Evolutionary conservation across 1,140 invertebrate species (phyloP), one percentile per base, ranked within the genome.

Genomic region (Nylanderia fulva): DNA sequence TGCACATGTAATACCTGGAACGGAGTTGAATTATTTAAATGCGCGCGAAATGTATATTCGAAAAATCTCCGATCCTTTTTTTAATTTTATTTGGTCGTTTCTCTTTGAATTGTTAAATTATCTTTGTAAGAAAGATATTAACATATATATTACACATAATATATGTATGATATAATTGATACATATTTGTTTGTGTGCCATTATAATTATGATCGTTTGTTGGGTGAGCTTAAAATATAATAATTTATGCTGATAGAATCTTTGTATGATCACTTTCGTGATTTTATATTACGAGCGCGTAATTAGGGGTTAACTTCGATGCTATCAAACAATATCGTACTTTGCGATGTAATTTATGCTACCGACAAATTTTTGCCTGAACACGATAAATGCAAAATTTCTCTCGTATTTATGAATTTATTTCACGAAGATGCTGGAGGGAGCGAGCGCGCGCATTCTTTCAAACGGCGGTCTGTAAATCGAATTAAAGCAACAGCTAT

Each of bases 401-500:
- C 2, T 56, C 33, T 24, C 36, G 24, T n/a, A n/a, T 13, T 72
- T 27, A 18, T 71, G 77, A 45, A 68, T 79, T 68, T 48, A 54
- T 48, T 39, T 24, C 63, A 13, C 15, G 15, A 39, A 52, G 45
- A 54, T 48, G 42, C 18, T 24, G 39, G 63, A 33, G 24, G 21
- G 24, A 33, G 61, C 75, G 63, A 33, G 24, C 21, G 24, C 48
- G 61, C 75, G 75, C 75, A 33, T 27, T 58, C 66, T 80, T 80
- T 36, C 58, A 66, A 56, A 80, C 18, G 48, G 77, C 24, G 77
- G 24, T 15, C 66, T 71, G 71, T 82, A 72, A 82, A 82, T 82
- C 77, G 77, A 72, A 72, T 82, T 68, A 82, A 82, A 82, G 66
- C 36, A 72, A 33, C 66, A 36, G 39, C 77, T 39, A 82, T 72